Evolutionary conservation across 53 echinoderm and acorn worm genomes (phyloP), one percentile per base, ranked within the genome.

Genomic region (Astropecten irregularis): DNA sequence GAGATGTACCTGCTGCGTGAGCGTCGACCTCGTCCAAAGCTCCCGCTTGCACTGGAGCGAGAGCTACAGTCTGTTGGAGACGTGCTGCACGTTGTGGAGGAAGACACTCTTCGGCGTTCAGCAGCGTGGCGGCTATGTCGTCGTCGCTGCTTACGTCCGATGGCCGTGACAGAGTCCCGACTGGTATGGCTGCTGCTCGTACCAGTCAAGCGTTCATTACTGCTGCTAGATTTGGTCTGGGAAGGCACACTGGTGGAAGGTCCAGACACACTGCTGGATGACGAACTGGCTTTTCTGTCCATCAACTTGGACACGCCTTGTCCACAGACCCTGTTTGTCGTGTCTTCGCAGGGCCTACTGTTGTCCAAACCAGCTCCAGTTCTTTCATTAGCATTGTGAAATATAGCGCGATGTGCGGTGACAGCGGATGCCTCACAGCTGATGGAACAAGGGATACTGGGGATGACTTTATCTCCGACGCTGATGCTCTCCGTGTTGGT

Each of bases 11-110:
- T 61, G 49, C 69, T 69, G 11, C 84, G 84, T 34, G 84, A 65
- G 38, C 91, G 62, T 10, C 88, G 88, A 0, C 69, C 62, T 18
- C 66, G 65, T 0, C 86, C 74, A 65, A 54, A 74, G 55, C 74
- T 74, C 38, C 86, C 76, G 49, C 66, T 76, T 27, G 86, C 67
- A 49, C 68, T 87, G 37, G 88, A 88, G 48, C 88, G 86, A 6
- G 91, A 91, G 81, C 88, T 88, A 39, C 77, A 69, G 36, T 91
- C 91, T 9, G 91, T 91, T 54, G 91, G 88, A 58, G 91, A 84
- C 40, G 84, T 91, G 68, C 88, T 88, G 71, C 88, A 91, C 23
- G 88, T 91, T 2, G 91, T 88, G 3, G 91, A 84, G 16, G 91
- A 84, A 34, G 84, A 77, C 52, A 70, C 44, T 31, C 88, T 64